Percentiles rank a stretch among this genome's conserved stretches.
phyloP scores from a whole-genome alignment of 2,113 vertebrate genomes.

The Halichoeres trimaculatus region DNA sequence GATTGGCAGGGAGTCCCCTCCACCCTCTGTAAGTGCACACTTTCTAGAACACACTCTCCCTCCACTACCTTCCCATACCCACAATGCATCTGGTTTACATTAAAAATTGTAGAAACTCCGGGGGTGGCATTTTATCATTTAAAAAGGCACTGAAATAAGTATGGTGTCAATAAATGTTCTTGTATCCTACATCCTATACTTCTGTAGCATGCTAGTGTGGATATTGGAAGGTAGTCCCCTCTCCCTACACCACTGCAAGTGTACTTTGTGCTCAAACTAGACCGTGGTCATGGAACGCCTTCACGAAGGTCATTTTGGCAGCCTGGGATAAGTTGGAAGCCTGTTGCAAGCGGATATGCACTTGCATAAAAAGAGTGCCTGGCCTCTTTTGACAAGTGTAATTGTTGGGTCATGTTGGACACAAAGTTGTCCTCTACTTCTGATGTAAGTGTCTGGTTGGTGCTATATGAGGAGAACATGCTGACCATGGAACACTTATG shows the following conservation, averaged over 20 bases:
- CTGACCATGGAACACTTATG: neutral
- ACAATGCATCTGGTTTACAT: conserved; percentile 47
- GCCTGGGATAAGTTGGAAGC: conserved; percentile 66
- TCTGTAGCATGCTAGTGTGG: conserved; percentile 52
- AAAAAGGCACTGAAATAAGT: neutral
- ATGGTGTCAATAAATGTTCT: conserved; percentile 4
- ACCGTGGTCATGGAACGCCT: conserved; percentile 54
- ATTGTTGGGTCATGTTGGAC: conserved; percentile 26
- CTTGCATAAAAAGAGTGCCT: conserved; percentile 42
- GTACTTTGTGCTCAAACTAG: conserved; percentile 62
- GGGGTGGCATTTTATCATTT: conserved; percentile 5
- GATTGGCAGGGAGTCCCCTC: conserved; percentile 98
- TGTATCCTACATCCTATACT: neutral
- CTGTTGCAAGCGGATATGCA: conserved; percentile 30
- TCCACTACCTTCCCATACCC: conserved; percentile 75
- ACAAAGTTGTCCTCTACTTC: conserved; percentile 73
- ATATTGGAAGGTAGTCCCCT: conserved; percentile 72
- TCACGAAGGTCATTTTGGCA: conserved; percentile 81
- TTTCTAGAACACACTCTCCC: conserved; percentile 76
- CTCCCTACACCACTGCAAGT: conserved; percentile 66
- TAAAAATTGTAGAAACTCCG: conserved; percentile 10
- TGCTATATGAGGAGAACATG: conserved; percentile 30
- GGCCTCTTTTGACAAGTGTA: conserved; percentile 22
- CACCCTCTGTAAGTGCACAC: conserved; percentile 95
- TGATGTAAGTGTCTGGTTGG: conserved; percentile 74